A percentile compares a stretch with the other conserved stretches of the same genome.
phyloP scores from a whole-genome alignment of 64 coral and sea anemone species.

The Orbicella faveolata region DNA sequence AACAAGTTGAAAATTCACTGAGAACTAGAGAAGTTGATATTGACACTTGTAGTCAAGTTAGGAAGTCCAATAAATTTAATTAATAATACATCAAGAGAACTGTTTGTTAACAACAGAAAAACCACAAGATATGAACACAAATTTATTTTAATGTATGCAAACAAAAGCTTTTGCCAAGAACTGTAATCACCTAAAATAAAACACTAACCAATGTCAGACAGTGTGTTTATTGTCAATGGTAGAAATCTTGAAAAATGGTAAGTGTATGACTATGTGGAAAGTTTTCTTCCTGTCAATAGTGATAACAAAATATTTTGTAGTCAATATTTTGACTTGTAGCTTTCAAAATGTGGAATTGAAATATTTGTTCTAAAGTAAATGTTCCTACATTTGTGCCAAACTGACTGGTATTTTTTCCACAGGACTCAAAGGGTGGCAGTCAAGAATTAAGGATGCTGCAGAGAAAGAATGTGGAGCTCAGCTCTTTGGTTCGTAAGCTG shows the following conservation, averaged over 20 bases:
- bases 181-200: slow-evolving; percentile 1
- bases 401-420: neutral
- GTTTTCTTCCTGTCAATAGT: neutral
- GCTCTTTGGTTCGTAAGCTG: slow-evolving; percentile 85
- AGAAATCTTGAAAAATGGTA: slow-evolving; percentile 17
- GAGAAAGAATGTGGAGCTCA: slow-evolving; percentile 83
- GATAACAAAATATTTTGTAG: no score
- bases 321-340: neutral
- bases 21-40: neutral
- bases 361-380: neutral
- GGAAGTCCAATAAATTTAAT: neutral
- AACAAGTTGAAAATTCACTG: no score
- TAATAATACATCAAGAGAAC: slow-evolving; percentile 23
- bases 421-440: slow-evolving; percentile 51
- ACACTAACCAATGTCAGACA: neutral
- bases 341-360: neutral
- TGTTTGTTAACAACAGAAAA: slow-evolving; percentile 28
- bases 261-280: neutral
- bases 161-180: slow-evolving; percentile 26
- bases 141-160: slow-evolving; percentile 52
- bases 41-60: neutral
- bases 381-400: neutral
- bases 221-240: neutral
- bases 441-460: slow-evolving; percentile 67
- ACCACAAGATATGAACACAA: slow-evolving; percentile 20